Percentiles rank a stretch among this genome's conserved stretches.
These are phyloP conservation scores for Halichondria panicea DNA, from an alignment of 37 sponge, comb jelly and placozoan species.

Conservation along the genomic window DNA sequence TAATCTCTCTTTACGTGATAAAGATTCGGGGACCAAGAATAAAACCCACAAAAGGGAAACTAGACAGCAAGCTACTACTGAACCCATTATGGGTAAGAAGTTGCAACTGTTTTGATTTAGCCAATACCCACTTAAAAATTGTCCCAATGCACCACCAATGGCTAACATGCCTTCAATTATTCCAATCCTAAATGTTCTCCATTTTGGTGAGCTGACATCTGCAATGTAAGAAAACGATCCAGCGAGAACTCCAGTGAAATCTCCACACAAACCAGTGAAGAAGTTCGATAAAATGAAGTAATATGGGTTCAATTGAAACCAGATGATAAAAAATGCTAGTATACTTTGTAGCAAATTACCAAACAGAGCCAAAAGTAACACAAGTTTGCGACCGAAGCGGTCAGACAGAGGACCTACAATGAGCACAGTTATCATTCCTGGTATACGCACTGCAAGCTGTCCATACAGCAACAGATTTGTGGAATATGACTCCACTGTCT, in stretches of 20 bases:
- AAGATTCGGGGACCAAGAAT: constrained; percentile 53
- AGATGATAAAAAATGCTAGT: constrained; percentile 19
- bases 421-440: constrained; percentile 25
- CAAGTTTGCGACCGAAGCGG: constrained; percentile 44
- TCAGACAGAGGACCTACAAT: constrained; percentile 60
- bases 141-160: constrained; percentile 26
- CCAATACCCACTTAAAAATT: constrained; percentile 30
- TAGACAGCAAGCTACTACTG: constrained; percentile 2
- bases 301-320: constrained; percentile 22
- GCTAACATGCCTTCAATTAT: constrained; percentile 19
- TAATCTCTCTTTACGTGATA: constrained; percentile 11
- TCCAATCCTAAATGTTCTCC: constrained; percentile 50
- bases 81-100: constrained; percentile 18
- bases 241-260: constrained; percentile 29
- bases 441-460: constrained; percentile 17
- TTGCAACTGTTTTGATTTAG: constrained; percentile 30
- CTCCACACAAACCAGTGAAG: constrained; percentile 38
- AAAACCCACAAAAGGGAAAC: constrained; percentile 15
- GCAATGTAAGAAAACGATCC: constrained; percentile 42
- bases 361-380: constrained; percentile 12
- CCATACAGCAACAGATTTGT: constrained; percentile 7
- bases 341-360: constrained; percentile 2
- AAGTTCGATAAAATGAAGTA: constrained; percentile 21
- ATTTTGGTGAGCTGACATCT: constrained; percentile 57
- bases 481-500: constrained; percentile 1